Base-by-base conservation (phyloP, 2,113 vertebrate species). In the Python bivittatus region DNA sequence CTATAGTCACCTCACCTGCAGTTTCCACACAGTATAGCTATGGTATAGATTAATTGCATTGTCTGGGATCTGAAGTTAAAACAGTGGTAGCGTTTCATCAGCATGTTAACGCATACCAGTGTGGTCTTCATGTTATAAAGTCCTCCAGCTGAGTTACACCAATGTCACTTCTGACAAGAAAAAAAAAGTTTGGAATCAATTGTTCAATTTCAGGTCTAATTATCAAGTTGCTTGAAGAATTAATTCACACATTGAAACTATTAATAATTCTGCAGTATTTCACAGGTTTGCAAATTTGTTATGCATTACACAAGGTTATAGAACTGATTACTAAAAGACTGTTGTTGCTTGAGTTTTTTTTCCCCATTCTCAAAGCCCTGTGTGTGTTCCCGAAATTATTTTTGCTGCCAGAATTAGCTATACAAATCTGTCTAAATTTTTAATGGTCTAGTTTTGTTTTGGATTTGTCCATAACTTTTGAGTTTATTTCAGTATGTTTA, bases 401-500 rank as follows among this genome's bases (percentile, higher is more conserved):
- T 90, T 88, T 93, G 79, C 91, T 95, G 52, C 84, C 94, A 52
- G 57, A 96, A 96, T 96, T 95, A 96, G 95, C 90, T 94, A 92
- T 93, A 90, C 94, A 95, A 94, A 95, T 89, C 92, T 96, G 92
- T 86, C 93, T 90, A 95, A 87, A 89, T 95, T 93, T 96, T 96
- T 94, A 91, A 95, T 92, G 85, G 61, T 89, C 89, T 33, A 29
- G 93, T 94, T 90, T 95, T 94, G 92, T 90, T 86, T 25, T 56
- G 92, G 68, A 94, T 97, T 95, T 94, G 29, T 94, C 89, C 95
- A 86, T 91, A 90, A 92, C 88, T 85, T 94, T 96, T 61, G 94
- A 72, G n/a, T 96, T 97, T 97, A 94, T 95, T 96, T 97, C 29
- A 84, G 29, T 89, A 96, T 96, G 91, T 96, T 97, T 95, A 96